These are phyloP conservation scores for Ectobius pallidus DNA, from an alignment of 2,888 invertebrate species.

Conservation along the genomic window DNA sequence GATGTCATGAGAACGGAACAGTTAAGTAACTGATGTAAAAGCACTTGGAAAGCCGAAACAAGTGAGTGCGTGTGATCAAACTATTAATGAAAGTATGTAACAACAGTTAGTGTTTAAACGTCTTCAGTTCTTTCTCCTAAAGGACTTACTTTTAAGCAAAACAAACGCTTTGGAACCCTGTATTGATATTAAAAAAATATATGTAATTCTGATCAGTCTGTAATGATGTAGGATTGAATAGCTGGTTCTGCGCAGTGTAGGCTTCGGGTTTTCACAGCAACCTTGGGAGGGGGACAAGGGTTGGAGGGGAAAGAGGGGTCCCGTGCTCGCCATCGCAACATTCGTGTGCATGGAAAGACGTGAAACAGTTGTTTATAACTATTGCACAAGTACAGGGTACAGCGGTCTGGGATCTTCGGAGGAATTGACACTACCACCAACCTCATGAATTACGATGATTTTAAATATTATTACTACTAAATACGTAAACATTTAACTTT, in stretches of 20 bases:
- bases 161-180: too few relatives aligned
- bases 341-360: constrained; percentile 31
- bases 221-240: too few relatives aligned
- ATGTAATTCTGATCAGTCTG: too few relatives aligned
- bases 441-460: constrained; percentile 22
- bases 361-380: constrained; percentile 27
- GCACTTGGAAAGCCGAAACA: neutral
- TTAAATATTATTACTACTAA: constrained; percentile 18
- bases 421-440: constrained; percentile 20
- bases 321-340: neutral
- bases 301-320: constrained; percentile 13
- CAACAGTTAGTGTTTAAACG: too few relatives aligned
- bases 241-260: neutral
- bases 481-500: constrained; percentile 23
- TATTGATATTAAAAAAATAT: too few relatives aligned
- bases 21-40: neutral
- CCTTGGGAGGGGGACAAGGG: neutral
- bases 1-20: constrained; percentile 1
- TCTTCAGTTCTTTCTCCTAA: too few relatives aligned
- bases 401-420: constrained; percentile 21
- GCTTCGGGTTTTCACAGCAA: constrained; percentile 6
- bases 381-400: too few relatives aligned
- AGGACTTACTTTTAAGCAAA: too few relatives aligned
- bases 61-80: too few relatives aligned
- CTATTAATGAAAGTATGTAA: too few relatives aligned